These are phyloP conservation scores for Pocota personata DNA, from an alignment of 2,888 invertebrate genomes.

Conservation along the genomic window DNA sequence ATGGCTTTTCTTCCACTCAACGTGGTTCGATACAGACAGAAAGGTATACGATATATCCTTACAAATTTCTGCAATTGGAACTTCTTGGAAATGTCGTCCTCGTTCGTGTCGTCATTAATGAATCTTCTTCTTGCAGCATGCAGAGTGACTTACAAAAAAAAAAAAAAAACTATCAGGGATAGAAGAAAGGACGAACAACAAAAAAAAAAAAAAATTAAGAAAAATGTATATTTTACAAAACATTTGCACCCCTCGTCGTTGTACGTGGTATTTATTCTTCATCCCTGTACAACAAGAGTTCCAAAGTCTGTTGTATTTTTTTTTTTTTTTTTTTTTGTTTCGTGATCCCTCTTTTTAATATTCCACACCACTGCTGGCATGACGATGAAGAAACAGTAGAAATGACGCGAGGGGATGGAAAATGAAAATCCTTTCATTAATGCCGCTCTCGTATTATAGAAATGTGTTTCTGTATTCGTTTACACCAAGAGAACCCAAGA, in stretches of 20 bases:
- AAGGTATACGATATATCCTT: background rate
- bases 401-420: conserved; percentile 46
- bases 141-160: conserved; percentile 28
- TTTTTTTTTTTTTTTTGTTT: conserved; percentile 16
- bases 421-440: conserved; percentile 80
- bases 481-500: conserved; percentile 30
- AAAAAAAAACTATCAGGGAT: background rate
- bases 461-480: conserved; percentile 10
- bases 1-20: background rate
- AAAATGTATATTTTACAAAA: conserved; percentile 47
- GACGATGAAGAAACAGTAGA: conserved; percentile 27
- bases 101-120: conserved; percentile 39
- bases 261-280: conserved; percentile 64
- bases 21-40: background rate
- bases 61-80: conserved; percentile 26
- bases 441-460: conserved; percentile 71
- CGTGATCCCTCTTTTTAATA: conserved; percentile 69
- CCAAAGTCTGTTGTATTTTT: conserved; percentile 47
- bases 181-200: no score
- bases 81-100: conserved; percentile 21
- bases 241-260: conserved; percentile 66
- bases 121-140: conserved; percentile 45
- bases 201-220: background rate
- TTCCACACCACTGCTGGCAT: conserved; percentile 67
- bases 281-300: conserved; percentile 58